Conservation (phyloP, 2,888 invertebrate genomes). For the Hydroisotoma schaefferi region DNA sequence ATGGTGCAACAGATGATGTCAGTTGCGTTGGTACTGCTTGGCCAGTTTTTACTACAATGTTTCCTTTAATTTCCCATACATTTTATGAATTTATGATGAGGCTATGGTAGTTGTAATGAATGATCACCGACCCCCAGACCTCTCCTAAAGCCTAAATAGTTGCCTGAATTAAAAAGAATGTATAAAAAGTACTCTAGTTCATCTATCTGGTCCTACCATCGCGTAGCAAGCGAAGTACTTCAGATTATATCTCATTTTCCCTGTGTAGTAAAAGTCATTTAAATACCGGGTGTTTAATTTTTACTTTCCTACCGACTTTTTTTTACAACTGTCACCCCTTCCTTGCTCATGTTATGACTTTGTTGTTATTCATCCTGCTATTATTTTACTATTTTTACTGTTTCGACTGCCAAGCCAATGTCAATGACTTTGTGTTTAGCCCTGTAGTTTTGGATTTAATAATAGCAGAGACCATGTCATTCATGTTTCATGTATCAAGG, state of each 20-base stretch:
- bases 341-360: too few relatives aligned
- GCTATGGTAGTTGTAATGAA: neutral
- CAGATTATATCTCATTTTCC: slow-evolving; percentile 8
- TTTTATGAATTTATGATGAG: slow-evolving; percentile 5
- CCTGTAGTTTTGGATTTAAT: slow-evolving; percentile 2
- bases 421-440: neutral
- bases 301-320: slow-evolving; percentile 8
- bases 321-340: slow-evolving; percentile 7
- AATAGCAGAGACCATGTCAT: neutral
- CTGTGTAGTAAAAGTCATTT: slow-evolving; percentile 2
- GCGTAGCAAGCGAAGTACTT: too few relatives aligned
- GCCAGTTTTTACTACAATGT: too few relatives aligned
- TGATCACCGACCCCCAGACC: too few relatives aligned
- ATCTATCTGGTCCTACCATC: neutral
- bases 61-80: too few relatives aligned
- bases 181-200: neutral
- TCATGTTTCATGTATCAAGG: too few relatives aligned
- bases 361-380: slow-evolving; percentile 8
- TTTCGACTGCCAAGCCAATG: neutral
- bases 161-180: neutral
- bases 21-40: neutral
- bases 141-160: too few relatives aligned
- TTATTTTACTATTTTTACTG: slow-evolving; percentile 3
- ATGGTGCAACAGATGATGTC: slow-evolving; percentile 1
- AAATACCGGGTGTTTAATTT: slow-evolving; percentile 16